Conservation (phyloP, 2,113 vertebrate genomes). For the Saccopteryx bilineata region DNA sequence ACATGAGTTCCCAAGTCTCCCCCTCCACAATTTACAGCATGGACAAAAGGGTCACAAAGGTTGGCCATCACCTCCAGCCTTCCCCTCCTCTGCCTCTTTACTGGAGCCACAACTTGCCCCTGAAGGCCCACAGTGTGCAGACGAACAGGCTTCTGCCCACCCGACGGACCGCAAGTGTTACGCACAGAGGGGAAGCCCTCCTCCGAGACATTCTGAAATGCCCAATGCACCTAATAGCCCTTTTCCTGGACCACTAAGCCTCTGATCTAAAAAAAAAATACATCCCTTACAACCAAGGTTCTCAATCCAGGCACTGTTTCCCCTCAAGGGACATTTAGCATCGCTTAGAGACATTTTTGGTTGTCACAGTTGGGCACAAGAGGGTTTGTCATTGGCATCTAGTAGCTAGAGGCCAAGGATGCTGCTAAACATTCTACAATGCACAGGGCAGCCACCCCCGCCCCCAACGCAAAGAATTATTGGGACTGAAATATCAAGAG, state of each 20-base stretch:
- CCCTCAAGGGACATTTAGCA: neutral
- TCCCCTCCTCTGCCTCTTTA: neutral
- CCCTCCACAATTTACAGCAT: neutral
- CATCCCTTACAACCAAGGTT: neutral
- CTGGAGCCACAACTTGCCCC: neutral
- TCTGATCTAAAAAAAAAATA: neutral
- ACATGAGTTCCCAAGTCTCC: neutral
- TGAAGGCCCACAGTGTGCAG: neutral
- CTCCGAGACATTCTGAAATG: neutral
- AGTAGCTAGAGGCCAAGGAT: neutral
- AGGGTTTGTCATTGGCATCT: neutral
- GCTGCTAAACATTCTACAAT: neutral
- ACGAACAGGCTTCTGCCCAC: neutral
- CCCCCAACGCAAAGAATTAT: too few relatives aligned
- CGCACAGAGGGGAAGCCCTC: neutral
- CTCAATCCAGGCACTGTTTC: neutral
- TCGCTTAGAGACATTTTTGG: neutral
- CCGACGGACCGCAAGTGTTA: neutral
- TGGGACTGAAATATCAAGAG: neutral
- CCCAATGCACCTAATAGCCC: too few relatives aligned
- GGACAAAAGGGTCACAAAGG: neutral
- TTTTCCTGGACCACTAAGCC: neutral
- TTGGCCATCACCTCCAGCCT: neutral
- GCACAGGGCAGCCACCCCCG: neutral
- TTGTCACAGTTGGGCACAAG: neutral